Evolutionary conservation across 2,797 vertebrate genomes (phyloP), one percentile per base, ranked within the genome.

Genomic region (Darevskia mixta): DNA sequence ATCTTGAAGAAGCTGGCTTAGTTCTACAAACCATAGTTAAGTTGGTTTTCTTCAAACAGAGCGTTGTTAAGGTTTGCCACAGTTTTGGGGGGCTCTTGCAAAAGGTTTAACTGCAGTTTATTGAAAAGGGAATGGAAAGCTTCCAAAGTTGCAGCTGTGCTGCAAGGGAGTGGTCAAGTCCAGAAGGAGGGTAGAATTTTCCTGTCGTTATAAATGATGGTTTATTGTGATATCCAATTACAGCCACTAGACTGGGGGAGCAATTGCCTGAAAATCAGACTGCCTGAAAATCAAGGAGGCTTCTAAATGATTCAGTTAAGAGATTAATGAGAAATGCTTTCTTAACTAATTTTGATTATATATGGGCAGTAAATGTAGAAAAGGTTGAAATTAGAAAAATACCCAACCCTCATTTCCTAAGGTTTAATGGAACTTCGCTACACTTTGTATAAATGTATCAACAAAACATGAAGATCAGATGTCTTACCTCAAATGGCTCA

Each of bases 401-500:
- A 35, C 35, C 35, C 35, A 35, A 35, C 35, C 35, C 35, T 35
- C 35, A 35, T 35, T 35, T 35, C 35, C 35, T 35, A 35, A 35
- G 35, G 35, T 35, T 35, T 35, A 35, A 35, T 35, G 35, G 35
- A 35, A 84, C 5, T 84, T 75, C 78, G 7, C 38, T 4, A 58
- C 11, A 58, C 13, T 25, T 84, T 61, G 5, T 32, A 61, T 23
- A 64, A 38, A 43, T 43, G 1, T 79, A 23, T 35, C 61, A 82
- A 25, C 9, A 55, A 49, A n/a, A 49, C 2, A 18, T 35, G 3
- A n/a, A 77, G 17, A 18, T 32, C 18, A 27, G 10, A 7, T 79
- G 2, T 94, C 96, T 97, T 93, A 98, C 98, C 93, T 95, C 97
- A 83, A 98, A 98, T 0, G 98, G 97, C n/a, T 98, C 98, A 27